Evolutionary conservation across 1,140 invertebrate genomes (phyloP), one percentile per base, ranked within the genome.

Genomic region (Cotesia chilonis): DNA sequence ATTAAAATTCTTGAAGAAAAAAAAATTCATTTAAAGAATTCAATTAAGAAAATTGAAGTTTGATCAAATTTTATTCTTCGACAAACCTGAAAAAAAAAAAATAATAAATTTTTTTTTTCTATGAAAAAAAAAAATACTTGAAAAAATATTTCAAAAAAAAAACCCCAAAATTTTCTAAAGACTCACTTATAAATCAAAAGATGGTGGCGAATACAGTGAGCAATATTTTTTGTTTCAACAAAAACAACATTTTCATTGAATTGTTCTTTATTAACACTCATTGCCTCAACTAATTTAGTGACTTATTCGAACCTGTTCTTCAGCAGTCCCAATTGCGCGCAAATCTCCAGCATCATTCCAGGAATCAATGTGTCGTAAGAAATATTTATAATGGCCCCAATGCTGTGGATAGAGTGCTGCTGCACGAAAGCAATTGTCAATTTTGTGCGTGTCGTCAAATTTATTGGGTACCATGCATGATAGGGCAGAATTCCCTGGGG

Each of bases 41-140:
- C 2, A 28, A 28, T 28, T 28, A 28, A 28, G 28, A 28, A 28
- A 28, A 28, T 28, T 28, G 28, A 28, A 28, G 28, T 28, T 28
- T 28, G 28, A 28, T 28, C 28, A 28, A 28, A 28, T 28, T 28
- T 1, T 28, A 17, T 14, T 66, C 54, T 2, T 72, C 17, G 10
- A 55, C 14, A 41, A 72, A 72, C 55, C 70, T 72, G 54, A 20
- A 54, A 20, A 1, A 3, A 51, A 70, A 51, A 70, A 35, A 61
- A 57, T 38, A 38, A 12, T 60, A 38, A 54, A 70, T 1, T 5
- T 12, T 9, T 12, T n/a, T n/a, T n/a, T n/a, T n/a, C n/a, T n/a
- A n/a, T n/a, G n/a, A n/a, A n/a, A n/a, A n/a, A n/a, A n/a, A n/a
- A n/a, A n/a, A n/a, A n/a, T n/a, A n/a, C n/a, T n/a, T n/a, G n/a